Conservation (phyloP, 2,888 invertebrate species). For the Tetranychus truncatus region DNA sequence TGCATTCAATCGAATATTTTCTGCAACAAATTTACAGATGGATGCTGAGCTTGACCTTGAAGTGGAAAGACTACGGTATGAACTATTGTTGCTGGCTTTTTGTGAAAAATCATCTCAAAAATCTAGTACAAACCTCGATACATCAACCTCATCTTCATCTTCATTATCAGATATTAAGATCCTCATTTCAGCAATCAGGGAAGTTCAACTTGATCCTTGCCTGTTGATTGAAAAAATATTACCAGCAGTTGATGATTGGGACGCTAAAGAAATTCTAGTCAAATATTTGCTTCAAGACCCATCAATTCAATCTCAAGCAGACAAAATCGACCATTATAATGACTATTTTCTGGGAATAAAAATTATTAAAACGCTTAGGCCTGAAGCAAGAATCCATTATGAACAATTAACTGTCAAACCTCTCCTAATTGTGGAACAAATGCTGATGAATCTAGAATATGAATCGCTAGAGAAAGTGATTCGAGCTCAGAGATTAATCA, state of each 20-base stretch:
- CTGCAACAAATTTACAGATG: not conserved
- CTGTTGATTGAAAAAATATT: slow-evolving; percentile 18
- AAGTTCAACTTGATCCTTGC: not conserved
- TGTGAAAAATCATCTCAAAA: slow-evolving; percentile 8
- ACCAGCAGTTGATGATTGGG: slow-evolving; percentile 17
- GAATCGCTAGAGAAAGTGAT: slow-evolving; percentile 19
- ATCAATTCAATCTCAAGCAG: slow-evolving; percentile 39
- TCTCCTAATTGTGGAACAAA: slow-evolving; percentile 57
- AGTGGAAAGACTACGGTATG: slow-evolving; percentile 13
- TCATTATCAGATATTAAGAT: not conserved
- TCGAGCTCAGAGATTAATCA: slow-evolving; percentile 13
- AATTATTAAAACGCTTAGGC: slow-evolving; percentile 15
- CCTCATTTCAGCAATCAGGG: not conserved
- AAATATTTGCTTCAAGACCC: slow-evolving; percentile 13
- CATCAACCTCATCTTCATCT: not conserved
- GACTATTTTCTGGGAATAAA: slow-evolving; percentile 17
- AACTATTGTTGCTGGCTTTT: slow-evolving; percentile 19
- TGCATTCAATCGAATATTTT: not conserved
- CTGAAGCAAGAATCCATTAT: slow-evolving; percentile 18
- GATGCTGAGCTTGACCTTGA: slow-evolving; percentile 14
- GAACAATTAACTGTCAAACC: slow-evolving; percentile 37
- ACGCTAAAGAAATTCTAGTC: slow-evolving; percentile 14
- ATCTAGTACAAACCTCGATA: not conserved
- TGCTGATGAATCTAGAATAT: slow-evolving; percentile 55
- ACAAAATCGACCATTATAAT: slow-evolving; percentile 37